These are phyloP conservation scores for Cristatella mucedo DNA, from an alignment of 2,888 invertebrate species.

Conservation along the genomic window DNA sequence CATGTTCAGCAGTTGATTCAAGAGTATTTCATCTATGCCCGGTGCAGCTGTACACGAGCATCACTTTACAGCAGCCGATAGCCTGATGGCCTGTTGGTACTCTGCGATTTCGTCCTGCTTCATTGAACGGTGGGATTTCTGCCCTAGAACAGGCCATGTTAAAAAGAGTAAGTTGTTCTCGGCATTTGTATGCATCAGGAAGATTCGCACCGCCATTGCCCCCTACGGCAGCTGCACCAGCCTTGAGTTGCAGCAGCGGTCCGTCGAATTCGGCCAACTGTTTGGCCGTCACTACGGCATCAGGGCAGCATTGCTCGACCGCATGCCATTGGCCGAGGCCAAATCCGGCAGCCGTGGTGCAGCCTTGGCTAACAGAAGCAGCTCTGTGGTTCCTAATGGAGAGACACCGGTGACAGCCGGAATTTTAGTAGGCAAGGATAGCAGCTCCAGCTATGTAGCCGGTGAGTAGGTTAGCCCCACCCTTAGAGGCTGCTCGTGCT, in stretches of 20 bases:
- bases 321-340: slow-evolving; percentile 95
- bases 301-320: slow-evolving; percentile 66
- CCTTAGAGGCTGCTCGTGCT: too few species aligned
- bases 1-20: too few species aligned
- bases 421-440: too few species aligned
- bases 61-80: too few species aligned
- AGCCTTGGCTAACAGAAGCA: too few species aligned
- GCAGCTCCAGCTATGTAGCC: too few species aligned
- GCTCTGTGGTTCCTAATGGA: slow-evolving; percentile 21
- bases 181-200: slow-evolving; percentile 21
- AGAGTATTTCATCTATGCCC: too few species aligned
- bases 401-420: too few species aligned
- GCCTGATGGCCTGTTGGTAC: too few species aligned
- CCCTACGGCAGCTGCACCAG: slow-evolving; percentile 79
- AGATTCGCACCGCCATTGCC: slow-evolving; percentile 64
- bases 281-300: slow-evolving; percentile 58
- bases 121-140: not conserved
- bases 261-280: slow-evolving; percentile 62
- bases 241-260: slow-evolving; percentile 90
- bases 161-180: not conserved
- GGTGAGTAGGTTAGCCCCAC: too few species aligned
- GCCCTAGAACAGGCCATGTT: not conserved
- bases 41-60: too few species aligned
- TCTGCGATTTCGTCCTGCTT: too few species aligned
- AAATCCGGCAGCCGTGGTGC: slow-evolving; percentile 25